A percentile compares a stretch with the other conserved stretches of the same genome.
Evolutionary conservation across 2,113 vertebrate genomes (phyloP).

Genomic region (Tetrao urogallus): DNA sequence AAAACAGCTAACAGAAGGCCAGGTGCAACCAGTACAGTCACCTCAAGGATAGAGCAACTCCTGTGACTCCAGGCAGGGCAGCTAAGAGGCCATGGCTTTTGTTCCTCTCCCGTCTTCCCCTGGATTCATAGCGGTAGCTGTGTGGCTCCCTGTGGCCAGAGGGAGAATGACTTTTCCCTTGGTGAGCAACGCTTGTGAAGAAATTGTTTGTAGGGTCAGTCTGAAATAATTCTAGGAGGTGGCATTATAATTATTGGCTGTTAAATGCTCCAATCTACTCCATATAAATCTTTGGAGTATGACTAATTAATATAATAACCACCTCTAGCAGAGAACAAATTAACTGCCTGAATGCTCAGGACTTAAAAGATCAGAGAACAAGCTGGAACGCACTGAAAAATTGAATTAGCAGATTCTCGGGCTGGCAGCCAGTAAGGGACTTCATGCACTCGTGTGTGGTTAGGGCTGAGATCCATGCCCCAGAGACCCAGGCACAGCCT

Average conservation of each 20-base stretch:
- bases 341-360: conserved; percentile 14
- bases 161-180: neutral
- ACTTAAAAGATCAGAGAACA: neutral
- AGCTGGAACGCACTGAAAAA: neutral
- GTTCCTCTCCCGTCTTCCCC: neutral
- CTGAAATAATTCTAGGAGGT: neutral
- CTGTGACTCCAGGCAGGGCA: neutral
- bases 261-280: neutral
- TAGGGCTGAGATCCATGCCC: neutral
- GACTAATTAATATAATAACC: conserved; percentile 36
- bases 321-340: conserved; percentile 17
- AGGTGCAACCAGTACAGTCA: neutral
- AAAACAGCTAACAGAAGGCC: neutral
- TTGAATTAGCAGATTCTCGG: conserved; percentile 34
- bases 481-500: neutral
- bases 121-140: neutral
- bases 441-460: neutral
- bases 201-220: neutral
- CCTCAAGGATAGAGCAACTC: neutral
- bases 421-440: neutral
- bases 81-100: neutral
- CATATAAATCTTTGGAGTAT: neutral
- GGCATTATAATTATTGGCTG: neutral
- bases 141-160: conserved; percentile 33
- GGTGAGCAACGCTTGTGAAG: rapidly evolving